Evolutionary conservation across 2,113 vertebrate species (phyloP).

Genomic region (Oncorhynchus clarkii): DNA sequence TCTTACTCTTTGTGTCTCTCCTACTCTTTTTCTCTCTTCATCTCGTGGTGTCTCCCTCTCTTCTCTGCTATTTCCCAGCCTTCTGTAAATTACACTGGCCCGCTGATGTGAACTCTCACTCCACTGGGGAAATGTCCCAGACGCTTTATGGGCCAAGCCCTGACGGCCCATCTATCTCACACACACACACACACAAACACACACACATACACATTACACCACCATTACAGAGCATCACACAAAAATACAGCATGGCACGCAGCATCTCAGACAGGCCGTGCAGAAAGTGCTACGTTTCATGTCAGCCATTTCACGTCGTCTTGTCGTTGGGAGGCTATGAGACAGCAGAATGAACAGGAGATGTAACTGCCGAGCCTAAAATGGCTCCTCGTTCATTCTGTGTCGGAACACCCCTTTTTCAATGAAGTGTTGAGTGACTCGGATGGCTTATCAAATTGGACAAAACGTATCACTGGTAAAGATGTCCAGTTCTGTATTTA

Average conservation of each 20-base stretch:
- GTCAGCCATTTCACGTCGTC: slow-evolving; percentile 17
- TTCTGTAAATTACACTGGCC: slow-evolving; percentile 71
- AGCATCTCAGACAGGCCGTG: slow-evolving; percentile 15
- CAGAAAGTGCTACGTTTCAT: slow-evolving; percentile 17
- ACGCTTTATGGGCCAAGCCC: slow-evolving; percentile 57
- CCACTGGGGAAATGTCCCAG: slow-evolving; percentile 59
- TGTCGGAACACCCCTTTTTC: background rate
- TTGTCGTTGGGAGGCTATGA: slow-evolving; percentile 21
- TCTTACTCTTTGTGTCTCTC: background rate
- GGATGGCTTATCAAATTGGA: background rate
- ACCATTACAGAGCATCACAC: slow-evolving; percentile 57
- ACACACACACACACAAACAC: slow-evolving; percentile 48
- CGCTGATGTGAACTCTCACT: slow-evolving; percentile 68
- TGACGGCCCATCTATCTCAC: slow-evolving; percentile 59
- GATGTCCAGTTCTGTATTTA: no score
- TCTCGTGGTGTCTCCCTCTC: slow-evolving; percentile 34
- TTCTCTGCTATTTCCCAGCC: slow-evolving; percentile 68
- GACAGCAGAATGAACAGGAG: slow-evolving; percentile 19
- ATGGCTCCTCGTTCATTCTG: slow-evolving; percentile 2
- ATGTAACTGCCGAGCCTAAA: background rate
- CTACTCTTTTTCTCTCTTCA: background rate
- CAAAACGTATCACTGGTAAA: no score
- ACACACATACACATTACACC: slow-evolving; percentile 54
- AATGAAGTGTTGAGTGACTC: background rate
- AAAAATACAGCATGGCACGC: slow-evolving; percentile 25